Percentiles rank a stretch among this genome's conserved stretches.
phyloP scores from a whole-genome alignment of 2,888 invertebrate genomes.

The Drosophila mulleri region DNA sequence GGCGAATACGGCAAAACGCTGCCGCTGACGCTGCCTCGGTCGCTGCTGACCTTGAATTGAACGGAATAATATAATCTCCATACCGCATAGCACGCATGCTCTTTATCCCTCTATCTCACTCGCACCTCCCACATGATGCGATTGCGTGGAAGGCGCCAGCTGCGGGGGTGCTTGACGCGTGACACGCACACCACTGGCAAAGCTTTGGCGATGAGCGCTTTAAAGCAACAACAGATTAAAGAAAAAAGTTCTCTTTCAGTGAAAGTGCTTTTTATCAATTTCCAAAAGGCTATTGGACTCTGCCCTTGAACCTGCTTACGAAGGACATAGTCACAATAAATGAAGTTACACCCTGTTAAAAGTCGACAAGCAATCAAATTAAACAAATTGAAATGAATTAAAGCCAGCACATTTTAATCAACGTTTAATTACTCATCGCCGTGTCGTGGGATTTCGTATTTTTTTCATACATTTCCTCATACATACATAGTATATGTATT shows the following conservation, averaged over 20 bases:
- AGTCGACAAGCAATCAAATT: not conserved
- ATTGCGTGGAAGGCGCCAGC: constrained; percentile 36
- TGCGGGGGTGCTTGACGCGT: constrained; percentile 46
- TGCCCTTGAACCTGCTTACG: constrained; percentile 57
- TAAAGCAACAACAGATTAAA: constrained; percentile 10
- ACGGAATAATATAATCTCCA: constrained; percentile 17
- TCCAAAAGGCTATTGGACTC: constrained; percentile 26
- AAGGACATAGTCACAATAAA: constrained; percentile 53
- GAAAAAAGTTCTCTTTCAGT: constrained; percentile 33
- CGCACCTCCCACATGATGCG: constrained; percentile 41
- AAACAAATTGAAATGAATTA: not conserved
- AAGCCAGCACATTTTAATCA: constrained; percentile 28
- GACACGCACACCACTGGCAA: constrained; percentile 34
- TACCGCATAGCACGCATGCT: constrained; percentile 34
- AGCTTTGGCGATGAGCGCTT: constrained; percentile 55
- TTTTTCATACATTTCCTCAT: not conserved
- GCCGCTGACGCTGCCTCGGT: not conserved
- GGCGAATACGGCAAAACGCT: constrained; percentile 11
- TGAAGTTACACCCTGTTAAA: not conserved
- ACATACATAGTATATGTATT: not conserved
- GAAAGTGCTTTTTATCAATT: constrained; percentile 40
- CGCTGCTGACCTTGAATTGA: constrained; percentile 38
- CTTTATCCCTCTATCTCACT: constrained; percentile 23
- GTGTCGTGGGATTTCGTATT: constrained; percentile 25
- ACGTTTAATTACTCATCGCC: constrained; percentile 28